Evolutionary conservation across 1,140 invertebrate species (phyloP), one percentile per base, ranked within the genome.

Genomic region (Yoshiicerus persimilis): DNA sequence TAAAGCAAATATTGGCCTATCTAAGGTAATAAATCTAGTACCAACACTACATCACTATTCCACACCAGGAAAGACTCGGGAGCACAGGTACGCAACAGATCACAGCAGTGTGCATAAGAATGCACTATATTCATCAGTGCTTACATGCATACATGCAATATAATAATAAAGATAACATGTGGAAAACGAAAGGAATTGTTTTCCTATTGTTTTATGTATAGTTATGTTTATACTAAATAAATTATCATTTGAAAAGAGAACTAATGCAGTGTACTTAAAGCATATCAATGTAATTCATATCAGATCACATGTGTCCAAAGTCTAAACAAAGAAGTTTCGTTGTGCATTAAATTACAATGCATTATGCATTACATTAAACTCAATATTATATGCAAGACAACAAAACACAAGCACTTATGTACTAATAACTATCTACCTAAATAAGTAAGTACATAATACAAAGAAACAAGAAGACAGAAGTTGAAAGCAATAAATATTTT

Each of bases 1-100:
- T 34, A 80, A 75, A 80, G 75, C 75, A 80, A 80, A 80, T 80
- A 80, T 80, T 80, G 75, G 75, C 34, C 75, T 80, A 80, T 80
- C 75, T 36, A 80, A 23, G 75, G 75, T 34, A 80, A 80, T 80
- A 80, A 80, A 80, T 80, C 75, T 80, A 30, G 64, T 10, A 38
- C 34, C 20, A 80, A n/a, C 32, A 30, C 66, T 70, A 30, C 30
- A 25, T 64, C 64, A 70, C 30, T n/a, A n/a, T n/a, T n/a, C n/a
- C 13, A 20, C 27, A 32, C 13, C 66, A 70, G 66, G 25, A 30
- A 70, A 70, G 66, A 70, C 27, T 27, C 10, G 16, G n/a, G n/a
- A 16, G n/a, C 62, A 64, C 6, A 64, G 62, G 62, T 64, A 64
- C 62, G 10, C 38, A 64, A 64, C 25, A 23, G n/a, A 23, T 64